Conservation (phyloP, 2,888 invertebrate species). For the Drosophila nigritarsus region DNA sequence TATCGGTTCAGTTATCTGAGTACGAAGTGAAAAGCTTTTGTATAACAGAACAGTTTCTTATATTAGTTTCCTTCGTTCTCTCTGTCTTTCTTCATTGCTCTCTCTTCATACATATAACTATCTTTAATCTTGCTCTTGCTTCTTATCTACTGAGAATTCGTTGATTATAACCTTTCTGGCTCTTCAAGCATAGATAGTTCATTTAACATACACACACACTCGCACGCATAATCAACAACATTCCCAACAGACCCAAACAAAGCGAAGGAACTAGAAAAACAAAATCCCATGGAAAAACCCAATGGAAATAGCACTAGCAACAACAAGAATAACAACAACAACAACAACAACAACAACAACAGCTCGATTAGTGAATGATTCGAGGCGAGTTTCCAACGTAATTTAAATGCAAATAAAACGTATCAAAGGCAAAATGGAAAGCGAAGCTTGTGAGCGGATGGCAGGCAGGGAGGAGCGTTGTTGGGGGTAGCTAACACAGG, state of each 20-base stretch:
- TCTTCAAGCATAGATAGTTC: slow-evolving; percentile 8
- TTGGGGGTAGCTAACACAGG: slow-evolving; percentile 6
- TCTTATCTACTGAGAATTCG: background rate
- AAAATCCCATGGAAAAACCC: slow-evolving; percentile 42
- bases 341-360: slow-evolving; percentile 35
- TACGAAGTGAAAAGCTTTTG: background rate
- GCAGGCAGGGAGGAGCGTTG: background rate
- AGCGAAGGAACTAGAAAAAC: slow-evolving; percentile 32
- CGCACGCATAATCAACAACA: background rate
- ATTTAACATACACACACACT: slow-evolving; percentile 19
- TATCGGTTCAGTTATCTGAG: background rate
- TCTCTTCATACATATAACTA: background rate
- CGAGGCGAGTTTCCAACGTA: slow-evolving; percentile 60
- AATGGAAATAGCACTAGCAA: slow-evolving; percentile 32
- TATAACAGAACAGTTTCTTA: background rate
- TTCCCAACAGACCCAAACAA: slow-evolving; percentile 41
- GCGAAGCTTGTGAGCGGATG: slow-evolving; percentile 18
- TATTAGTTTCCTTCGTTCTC: background rate
- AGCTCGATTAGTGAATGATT: slow-evolving; percentile 43
- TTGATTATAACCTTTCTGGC: background rate
- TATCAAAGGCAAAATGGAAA: slow-evolving; percentile 60
- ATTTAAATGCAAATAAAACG: slow-evolving; percentile 78
- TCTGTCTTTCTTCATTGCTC: background rate
- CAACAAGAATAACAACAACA: slow-evolving; percentile 35
- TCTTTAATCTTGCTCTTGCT: background rate